These are phyloP conservation scores for Pararge aegeria DNA, from an alignment of 1,140 invertebrate species.

Conservation along the genomic window DNA sequence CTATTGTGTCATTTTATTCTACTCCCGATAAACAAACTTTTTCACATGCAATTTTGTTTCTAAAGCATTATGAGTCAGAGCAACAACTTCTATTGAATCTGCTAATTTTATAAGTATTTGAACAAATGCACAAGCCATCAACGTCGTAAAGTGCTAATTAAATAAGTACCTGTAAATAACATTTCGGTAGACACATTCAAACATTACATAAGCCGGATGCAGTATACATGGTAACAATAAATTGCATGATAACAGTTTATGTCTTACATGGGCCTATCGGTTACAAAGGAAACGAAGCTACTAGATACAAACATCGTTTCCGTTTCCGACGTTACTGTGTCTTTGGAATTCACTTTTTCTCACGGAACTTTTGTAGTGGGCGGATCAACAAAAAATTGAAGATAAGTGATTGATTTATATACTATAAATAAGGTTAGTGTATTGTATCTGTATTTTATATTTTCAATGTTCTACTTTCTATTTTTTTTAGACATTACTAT, in stretches of 20 bases:
- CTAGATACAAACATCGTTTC: constrained; percentile 66
- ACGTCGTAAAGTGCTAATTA: neutral
- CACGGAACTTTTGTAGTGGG: constrained; percentile 54
- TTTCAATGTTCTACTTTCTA: too few relatives aligned
- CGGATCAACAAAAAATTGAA: constrained; percentile 50
- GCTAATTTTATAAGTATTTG: neutral
- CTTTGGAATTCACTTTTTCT: constrained; percentile 48
- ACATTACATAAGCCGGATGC: constrained; percentile 23
- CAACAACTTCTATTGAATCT: neutral
- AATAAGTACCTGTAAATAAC: neutral
- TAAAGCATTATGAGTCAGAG: neutral
- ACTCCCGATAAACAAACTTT: too few relatives aligned
- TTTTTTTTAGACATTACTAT: too few relatives aligned
- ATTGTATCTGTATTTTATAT: too few relatives aligned
- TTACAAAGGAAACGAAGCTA: constrained; percentile 65
- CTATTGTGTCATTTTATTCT: too few relatives aligned
- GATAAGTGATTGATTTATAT: neutral
- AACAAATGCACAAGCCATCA: neutral
- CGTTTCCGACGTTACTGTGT: constrained; percentile 64
- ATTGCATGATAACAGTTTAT: constrained; percentile 63
- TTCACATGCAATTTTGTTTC: neutral
- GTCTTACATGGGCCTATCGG: constrained; percentile 51
- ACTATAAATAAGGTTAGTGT: neutral
- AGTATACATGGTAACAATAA: constrained; percentile 39
- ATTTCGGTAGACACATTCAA: neutral